Evolutionary conservation across 2,113 vertebrate species (phyloP), one percentile per base, ranked within the genome.

Genomic region (Hippoglossus stenolepis): DNA sequence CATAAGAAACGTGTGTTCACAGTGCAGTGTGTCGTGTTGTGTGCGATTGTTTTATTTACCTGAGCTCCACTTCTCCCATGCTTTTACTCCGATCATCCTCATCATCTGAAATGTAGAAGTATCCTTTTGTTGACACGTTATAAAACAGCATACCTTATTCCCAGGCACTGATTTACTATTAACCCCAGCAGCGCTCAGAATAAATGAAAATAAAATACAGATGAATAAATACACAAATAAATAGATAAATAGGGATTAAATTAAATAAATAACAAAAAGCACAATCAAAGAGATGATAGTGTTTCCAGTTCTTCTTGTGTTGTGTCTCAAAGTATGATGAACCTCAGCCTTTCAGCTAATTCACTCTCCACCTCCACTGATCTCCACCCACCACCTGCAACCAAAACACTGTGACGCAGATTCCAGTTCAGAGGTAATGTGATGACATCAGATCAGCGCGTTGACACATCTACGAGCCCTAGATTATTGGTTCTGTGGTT

Each of bases 21-120:
- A 31, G 31, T 28, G 0, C 28, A 5, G 28, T 31, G 31, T 7
- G 31, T 31, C 6, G 6, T 38, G 9, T 45, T 59, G 28, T 15
- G 4, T 61, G 15, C 13, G 38, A 24, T 17, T 21, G 60, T 57
- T 77, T 54, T 1, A 74, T 92, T 92, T 78, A 93, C 94, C 89
- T 93, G 23, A 94, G 75, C 8, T 94, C 93, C 9, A 75, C 35
- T 58, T 94, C 93, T 74, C 85, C 90, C 87, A 87, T 93, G 82
- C 90, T 91, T 75, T 65, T 47, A 53, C 84, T 87, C 2, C 13
- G 65, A 70, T 66, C 70, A 17, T 92, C 87, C 17, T 93, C 94
- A n/a, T 90, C 89, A 70, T 94, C 94, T 95, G 84, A 2, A 94
- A 92, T 66, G 23, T 59, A 75, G 68, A 79, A 84, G 64, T 77